Evolutionary conservation across 2,113 vertebrate genomes (phyloP).

Genomic region (Origma solitaria): DNA sequence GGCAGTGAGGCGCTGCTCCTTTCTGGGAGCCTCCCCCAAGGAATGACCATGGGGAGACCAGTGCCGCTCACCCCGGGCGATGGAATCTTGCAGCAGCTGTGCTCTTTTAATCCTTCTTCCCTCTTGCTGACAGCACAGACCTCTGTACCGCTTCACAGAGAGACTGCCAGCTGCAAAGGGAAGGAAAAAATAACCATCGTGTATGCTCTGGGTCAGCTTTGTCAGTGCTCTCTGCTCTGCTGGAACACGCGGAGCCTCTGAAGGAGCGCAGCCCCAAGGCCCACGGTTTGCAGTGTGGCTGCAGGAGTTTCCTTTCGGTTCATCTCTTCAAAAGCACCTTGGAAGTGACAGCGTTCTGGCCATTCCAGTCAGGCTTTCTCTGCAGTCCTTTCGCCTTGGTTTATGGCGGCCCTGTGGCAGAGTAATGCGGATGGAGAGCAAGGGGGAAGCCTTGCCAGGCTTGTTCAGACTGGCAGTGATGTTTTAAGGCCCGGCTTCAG

Average conservation of each 20-base stretch:
- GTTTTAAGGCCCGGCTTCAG: not conserved
- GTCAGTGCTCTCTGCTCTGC: not conserved
- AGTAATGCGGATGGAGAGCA: not conserved
- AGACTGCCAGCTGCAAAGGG: not conserved
- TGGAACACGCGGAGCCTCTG: not conserved
- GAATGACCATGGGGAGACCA: accelerated
- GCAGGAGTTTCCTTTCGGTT: not conserved
- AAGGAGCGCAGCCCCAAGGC: not conserved
- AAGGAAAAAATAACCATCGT: accelerated
- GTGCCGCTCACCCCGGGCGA: not conserved
- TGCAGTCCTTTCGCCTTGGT: accelerated
- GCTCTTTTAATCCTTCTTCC: not conserved
- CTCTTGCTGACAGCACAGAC: not conserved
- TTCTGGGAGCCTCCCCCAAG: not conserved
- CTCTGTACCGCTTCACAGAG: not conserved
- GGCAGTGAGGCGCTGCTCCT: not conserved
- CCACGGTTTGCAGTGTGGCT: not conserved
- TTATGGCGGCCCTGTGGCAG: not conserved
- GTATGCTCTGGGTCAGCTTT: not conserved
- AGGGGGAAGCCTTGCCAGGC: not conserved
- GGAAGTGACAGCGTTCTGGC: not conserved
- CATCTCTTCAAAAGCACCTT: not conserved
- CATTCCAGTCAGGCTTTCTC: not conserved
- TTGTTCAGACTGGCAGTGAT: not conserved
- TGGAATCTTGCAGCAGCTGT: not conserved